These are phyloP conservation scores for Platichthys flesus DNA, from an alignment of 2,113 vertebrate genomes.

Conservation along the genomic window DNA sequence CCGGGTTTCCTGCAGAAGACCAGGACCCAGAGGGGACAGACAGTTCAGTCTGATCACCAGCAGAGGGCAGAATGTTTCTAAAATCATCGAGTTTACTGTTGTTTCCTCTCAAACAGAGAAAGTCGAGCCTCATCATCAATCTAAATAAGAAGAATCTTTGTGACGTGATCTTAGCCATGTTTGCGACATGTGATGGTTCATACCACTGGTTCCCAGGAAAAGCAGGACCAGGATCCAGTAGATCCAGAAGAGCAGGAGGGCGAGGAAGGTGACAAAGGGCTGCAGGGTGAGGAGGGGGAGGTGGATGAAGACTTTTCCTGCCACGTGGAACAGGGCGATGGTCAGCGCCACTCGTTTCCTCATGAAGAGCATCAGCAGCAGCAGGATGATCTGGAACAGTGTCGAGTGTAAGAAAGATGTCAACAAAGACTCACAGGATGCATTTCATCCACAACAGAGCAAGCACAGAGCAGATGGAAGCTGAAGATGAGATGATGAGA, in stretches of 20 bases:
- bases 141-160: too few relatives aligned
- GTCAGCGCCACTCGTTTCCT: conserved; percentile 95
- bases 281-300: conserved; percentile 94
- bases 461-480: not conserved
- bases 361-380: conserved; percentile 96
- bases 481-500: not conserved
- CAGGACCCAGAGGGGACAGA: not conserved
- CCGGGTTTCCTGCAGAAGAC: conserved; percentile 84
- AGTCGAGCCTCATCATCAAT: too few relatives aligned
- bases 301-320: conserved; percentile 97
- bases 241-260: conserved; percentile 92
- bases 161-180: too few relatives aligned
- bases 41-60: not conserved
- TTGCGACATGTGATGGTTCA: not conserved
- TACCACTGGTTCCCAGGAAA: conserved; percentile 95
- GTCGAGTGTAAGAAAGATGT: not conserved
- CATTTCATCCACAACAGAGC: not conserved
- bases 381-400: conserved; percentile 86
- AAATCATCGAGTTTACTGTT: too few relatives aligned
- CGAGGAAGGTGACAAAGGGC: conserved; percentile 95
- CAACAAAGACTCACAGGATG: not conserved
- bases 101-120: not conserved
- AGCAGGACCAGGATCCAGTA: conserved; percentile 96
- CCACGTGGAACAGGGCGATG: conserved; percentile 96
- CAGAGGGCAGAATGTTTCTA: conserved; percentile 2